These are phyloP conservation scores for Sebastes vulpes DNA, from an alignment of 2,797 vertebrate species.

Conservation along the genomic window DNA sequence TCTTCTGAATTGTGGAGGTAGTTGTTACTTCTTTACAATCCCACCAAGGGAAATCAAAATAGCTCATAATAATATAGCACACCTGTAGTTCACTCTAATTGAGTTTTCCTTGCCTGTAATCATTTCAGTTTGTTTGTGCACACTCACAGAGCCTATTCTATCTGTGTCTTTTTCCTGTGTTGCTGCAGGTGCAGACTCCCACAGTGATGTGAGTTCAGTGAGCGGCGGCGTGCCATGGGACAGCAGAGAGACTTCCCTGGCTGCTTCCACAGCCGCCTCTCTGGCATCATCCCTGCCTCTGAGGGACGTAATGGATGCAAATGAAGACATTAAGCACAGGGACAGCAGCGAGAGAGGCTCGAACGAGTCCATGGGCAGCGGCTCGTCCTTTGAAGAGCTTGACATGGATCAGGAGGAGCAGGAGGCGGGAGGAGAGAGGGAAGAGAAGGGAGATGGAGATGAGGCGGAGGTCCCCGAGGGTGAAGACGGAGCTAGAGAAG, in stretches of 20 bases:
- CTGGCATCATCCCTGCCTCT: constrained; percentile 79
- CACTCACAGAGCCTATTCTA: not conserved
- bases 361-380: constrained; percentile 86
- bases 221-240: constrained; percentile 89
- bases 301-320: constrained; percentile 76
- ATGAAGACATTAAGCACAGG: constrained; percentile 81
- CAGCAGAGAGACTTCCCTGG: constrained; percentile 89
- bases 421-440: constrained; percentile 57
- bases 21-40: not conserved
- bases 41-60: not conserved
- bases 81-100: constrained; percentile 10
- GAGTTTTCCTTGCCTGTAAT: not conserved
- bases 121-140: not conserved
- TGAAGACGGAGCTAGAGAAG: constrained; percentile 68
- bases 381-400: constrained; percentile 98
- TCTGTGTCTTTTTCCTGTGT: not conserved
- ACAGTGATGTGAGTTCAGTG: constrained; percentile 89
- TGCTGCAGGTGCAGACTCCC: constrained; percentile 85
- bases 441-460: constrained; percentile 19
- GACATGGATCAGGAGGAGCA: constrained; percentile 90
- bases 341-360: constrained; percentile 87
- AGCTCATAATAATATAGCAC: not conserved
- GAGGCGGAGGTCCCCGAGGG: constrained; percentile 53
- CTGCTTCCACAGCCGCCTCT: constrained; percentile 85
- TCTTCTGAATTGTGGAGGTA: not conserved